Evolutionary conservation across 2,797 vertebrate species (phyloP).

Genomic region (Eleutherodactylus coqui): DNA sequence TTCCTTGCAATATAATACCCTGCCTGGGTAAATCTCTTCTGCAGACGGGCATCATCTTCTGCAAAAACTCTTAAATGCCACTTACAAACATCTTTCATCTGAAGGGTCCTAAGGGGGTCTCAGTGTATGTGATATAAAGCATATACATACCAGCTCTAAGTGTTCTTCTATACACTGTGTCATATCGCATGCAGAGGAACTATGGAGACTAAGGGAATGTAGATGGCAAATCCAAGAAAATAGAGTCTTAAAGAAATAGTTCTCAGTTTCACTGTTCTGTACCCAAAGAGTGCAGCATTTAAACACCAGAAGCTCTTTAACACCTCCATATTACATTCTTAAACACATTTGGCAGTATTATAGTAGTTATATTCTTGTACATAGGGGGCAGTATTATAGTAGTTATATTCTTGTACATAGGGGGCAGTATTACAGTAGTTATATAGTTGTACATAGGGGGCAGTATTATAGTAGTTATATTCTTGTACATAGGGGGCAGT

Average conservation of each 20-base stretch:
- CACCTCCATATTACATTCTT: neutral
- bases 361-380: too few relatives aligned
- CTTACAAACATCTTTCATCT: slow-evolving; percentile 31
- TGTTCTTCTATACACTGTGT: neutral
- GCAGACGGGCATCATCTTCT: slow-evolving; percentile 60
- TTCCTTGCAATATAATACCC: slow-evolving; percentile 60
- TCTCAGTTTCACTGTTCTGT: neutral
- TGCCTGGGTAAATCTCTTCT: slow-evolving; percentile 58
- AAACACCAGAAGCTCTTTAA: too few relatives aligned
- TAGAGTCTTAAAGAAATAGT: neutral
- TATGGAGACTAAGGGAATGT: neutral
- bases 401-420: too few relatives aligned
- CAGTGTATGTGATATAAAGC: neutral
- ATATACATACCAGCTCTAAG: neutral
- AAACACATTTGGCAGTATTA: neutral
- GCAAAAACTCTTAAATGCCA: slow-evolving; percentile 19
- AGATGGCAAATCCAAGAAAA: neutral
- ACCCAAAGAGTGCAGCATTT: neutral
- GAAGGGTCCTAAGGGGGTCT: slow-evolving; percentile 30
- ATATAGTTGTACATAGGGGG: too few relatives aligned
- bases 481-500: neutral
- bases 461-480: neutral
- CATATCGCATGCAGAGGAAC: neutral
- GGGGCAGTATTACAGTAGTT: too few relatives aligned
- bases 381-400: too few relatives aligned